Evolutionary conservation across 2,888 invertebrate genomes (phyloP).

Genomic region (Leucoptera coffeella): DNA sequence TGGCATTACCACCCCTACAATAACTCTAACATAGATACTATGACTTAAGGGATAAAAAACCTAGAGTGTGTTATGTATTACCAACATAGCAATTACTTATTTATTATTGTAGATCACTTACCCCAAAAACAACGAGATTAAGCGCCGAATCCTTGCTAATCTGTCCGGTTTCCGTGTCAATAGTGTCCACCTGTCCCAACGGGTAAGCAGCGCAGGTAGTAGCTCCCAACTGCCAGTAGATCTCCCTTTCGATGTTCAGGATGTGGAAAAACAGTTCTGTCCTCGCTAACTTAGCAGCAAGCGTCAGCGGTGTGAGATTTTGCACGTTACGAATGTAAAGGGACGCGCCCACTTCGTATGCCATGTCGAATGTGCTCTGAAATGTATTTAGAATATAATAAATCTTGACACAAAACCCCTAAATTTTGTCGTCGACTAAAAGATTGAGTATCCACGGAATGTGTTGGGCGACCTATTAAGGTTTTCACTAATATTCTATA

Average conservation of each 20-base stretch:
- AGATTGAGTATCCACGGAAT: no score
- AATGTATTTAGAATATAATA: no score
- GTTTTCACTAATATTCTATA: no score
- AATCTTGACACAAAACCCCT: no score
- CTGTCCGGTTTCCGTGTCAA: slow-evolving; percentile 81
- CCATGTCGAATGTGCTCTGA: slow-evolving; percentile 90
- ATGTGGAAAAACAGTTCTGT: slow-evolving; percentile 97
- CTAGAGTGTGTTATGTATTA: no score
- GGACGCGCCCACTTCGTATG: slow-evolving; percentile 89
- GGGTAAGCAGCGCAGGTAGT: slow-evolving; percentile 98
- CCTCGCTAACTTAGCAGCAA: slow-evolving; percentile 88
- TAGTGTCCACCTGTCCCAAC: slow-evolving; percentile 89
- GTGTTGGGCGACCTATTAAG: no score
- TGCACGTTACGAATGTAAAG: slow-evolving; percentile 78
- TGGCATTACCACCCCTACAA: no score
- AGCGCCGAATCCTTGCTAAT: slow-evolving; percentile 94
- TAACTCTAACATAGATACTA: no score
- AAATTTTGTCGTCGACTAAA: no score
- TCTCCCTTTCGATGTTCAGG: slow-evolving; percentile 90
- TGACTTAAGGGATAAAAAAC: no score
- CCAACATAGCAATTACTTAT: no score
- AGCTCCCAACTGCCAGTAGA: slow-evolving; percentile 95
- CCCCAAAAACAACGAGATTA: slow-evolving; percentile 94
- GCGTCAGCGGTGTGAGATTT: slow-evolving; percentile 85
- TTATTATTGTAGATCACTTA: no score